These are phyloP conservation scores for Bombus superbus DNA, from an alignment of 1,140 invertebrate species.

Conservation along the genomic window DNA sequence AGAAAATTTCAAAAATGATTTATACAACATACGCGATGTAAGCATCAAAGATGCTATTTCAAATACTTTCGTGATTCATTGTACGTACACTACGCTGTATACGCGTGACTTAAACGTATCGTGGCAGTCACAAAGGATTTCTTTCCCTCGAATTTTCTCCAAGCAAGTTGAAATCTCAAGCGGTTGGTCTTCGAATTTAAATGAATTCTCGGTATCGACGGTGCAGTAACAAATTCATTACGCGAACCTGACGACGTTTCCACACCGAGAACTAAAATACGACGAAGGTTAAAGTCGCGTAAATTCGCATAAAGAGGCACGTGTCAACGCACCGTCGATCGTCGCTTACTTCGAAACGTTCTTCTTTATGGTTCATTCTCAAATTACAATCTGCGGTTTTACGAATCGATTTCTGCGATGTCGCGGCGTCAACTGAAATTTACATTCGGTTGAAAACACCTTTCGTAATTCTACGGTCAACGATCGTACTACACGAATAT, in stretches of 20 bases:
- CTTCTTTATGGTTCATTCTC: not conserved
- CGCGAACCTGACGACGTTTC: not conserved
- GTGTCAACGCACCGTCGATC: constrained; percentile 16
- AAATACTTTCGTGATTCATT: too few relatives aligned
- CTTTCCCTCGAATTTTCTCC: not conserved
- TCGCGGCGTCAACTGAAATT: not conserved
- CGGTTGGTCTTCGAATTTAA: constrained; percentile 5
- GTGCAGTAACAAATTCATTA: constrained; percentile 29
- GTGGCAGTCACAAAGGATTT: not conserved
- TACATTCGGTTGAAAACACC: not conserved
- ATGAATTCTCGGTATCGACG: constrained; percentile 27
- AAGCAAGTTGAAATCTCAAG: not conserved
- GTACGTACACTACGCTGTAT: too few relatives aligned
- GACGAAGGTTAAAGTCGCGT: constrained; percentile 22
- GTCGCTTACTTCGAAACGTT: not conserved
- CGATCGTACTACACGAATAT: constrained; percentile 18
- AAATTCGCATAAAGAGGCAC: constrained; percentile 8
- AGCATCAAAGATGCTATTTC: too few relatives aligned
- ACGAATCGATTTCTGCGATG: not conserved
- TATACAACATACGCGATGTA: too few relatives aligned
- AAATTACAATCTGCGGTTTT: constrained; percentile 16
- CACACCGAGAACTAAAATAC: constrained; percentile 15
- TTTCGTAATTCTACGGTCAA: not conserved
- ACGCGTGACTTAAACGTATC: not conserved
- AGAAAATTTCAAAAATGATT: too few relatives aligned